Percentiles rank a stretch among this genome's conserved stretches.
These are phyloP conservation scores for Azorinus chamasolen DNA, from an alignment of 2,888 invertebrate genomes.

Conservation along the genomic window DNA sequence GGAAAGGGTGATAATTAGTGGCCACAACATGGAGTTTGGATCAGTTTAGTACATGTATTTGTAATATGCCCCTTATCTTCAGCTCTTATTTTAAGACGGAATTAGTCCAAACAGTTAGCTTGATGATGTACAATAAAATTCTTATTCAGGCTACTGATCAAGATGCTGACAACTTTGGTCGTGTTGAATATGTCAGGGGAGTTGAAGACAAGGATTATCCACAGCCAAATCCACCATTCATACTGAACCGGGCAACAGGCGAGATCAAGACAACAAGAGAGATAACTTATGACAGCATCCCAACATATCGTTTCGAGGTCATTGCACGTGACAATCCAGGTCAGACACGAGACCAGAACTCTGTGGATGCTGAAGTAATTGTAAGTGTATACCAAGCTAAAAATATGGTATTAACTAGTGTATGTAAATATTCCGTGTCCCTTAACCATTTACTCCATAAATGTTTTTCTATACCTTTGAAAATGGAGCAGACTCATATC, in stretches of 20 bases:
- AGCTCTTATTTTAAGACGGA: too few species aligned
- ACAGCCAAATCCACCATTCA: conserved; percentile 72
- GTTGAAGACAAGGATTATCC: conserved; percentile 87
- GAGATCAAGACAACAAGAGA: conserved; percentile 44
- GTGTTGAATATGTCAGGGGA: conserved; percentile 89
- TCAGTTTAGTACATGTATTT: too few species aligned
- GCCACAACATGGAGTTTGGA: too few species aligned
- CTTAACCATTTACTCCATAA: too few species aligned
- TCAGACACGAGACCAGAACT: conserved; percentile 35
- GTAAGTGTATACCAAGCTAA: conserved; percentile 63
- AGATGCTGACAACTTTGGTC: conserved; percentile 94
- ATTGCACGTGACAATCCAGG: conserved; percentile 69
- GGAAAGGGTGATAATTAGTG: too few species aligned
- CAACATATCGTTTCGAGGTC: conserved; percentile 62
- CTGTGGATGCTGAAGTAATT: conserved; percentile 62
- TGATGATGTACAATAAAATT: too few species aligned
- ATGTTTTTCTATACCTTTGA: too few species aligned
- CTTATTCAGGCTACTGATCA: conserved; percentile 93
- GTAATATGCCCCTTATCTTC: too few species aligned
- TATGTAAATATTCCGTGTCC: too few species aligned
- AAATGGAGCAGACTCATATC: too few species aligned
- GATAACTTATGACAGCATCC: conserved; percentile 20
- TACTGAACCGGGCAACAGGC: conserved; percentile 39
- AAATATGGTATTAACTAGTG: too few species aligned
- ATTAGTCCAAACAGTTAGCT: too few species aligned